phyloP scores from a whole-genome alignment of 2,113 vertebrate species.

The Passerina amoena region DNA sequence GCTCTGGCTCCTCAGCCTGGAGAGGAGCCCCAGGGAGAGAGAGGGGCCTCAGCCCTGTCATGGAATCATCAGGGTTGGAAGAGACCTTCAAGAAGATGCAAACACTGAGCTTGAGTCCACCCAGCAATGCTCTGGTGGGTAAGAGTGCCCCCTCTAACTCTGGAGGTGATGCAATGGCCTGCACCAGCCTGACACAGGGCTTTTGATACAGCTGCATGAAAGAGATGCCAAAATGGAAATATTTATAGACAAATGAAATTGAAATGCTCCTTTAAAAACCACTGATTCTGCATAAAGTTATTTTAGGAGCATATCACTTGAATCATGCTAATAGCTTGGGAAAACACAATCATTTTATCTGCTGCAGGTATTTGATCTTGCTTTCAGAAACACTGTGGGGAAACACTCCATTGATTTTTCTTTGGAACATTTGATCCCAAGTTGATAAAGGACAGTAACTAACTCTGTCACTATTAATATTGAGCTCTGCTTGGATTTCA shows the following conservation, averaged over 20 bases:
- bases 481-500: not conserved
- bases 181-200: not conserved
- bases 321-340: not conserved
- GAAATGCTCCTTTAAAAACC: not conserved
- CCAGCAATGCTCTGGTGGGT: not conserved
- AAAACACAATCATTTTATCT: not conserved
- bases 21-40: not conserved
- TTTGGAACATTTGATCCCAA: not conserved
- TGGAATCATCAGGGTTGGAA: not conserved
- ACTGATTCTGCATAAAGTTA: not conserved
- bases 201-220: not conserved
- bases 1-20: not conserved
- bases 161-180: not conserved
- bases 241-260: not conserved
- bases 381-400: not conserved
- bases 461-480: not conserved
- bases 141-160: not conserved
- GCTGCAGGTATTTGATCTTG: not conserved
- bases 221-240: not conserved
- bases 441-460: conserved; percentile 29
- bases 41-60: not conserved
- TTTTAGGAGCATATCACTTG: not conserved
- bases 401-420: conserved; percentile 4
- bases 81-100: not conserved
- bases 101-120: not conserved